A percentile compares a stretch with the other conserved stretches of the same genome.
These are phyloP conservation scores for Platerodrilus igneus DNA, from an alignment of 2,888 invertebrate species.

Conservation along the genomic window DNA sequence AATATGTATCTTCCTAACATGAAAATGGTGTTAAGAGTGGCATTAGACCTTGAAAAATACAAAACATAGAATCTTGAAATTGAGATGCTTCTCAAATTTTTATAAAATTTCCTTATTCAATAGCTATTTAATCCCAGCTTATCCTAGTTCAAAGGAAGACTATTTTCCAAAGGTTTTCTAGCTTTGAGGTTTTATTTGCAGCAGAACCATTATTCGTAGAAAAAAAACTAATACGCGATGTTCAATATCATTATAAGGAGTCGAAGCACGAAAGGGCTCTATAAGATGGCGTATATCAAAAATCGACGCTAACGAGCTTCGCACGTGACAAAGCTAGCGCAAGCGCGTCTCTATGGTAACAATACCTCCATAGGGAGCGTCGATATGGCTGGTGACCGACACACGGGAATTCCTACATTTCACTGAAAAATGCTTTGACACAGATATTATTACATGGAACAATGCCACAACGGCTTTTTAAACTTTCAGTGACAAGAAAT, in stretches of 20 bases:
- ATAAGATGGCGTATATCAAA: constrained; percentile 52
- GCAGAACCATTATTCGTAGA: too few relatives aligned
- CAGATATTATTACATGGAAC: constrained; percentile 3
- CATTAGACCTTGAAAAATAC: too few relatives aligned
- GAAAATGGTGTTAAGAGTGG: too few relatives aligned
- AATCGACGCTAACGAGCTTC: constrained; percentile 47
- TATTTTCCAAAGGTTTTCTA: too few relatives aligned
- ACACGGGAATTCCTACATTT: constrained; percentile 21
- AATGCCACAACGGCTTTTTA: neutral
- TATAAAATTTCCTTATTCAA: too few relatives aligned
- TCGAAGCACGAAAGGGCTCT: constrained; percentile 30
- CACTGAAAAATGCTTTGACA: constrained; percentile 15
- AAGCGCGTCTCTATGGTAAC: constrained; percentile 43
- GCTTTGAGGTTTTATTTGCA: too few relatives aligned
- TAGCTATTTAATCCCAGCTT: too few relatives aligned
- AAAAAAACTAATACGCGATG: too few relatives aligned
- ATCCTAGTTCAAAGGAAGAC: too few relatives aligned
- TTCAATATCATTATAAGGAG: constrained; percentile 25
- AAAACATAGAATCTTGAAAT: too few relatives aligned
- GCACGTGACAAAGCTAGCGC: constrained; percentile 41
- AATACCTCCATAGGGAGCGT: constrained; percentile 46
- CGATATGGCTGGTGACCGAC: constrained; percentile 42
- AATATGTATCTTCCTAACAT: too few relatives aligned
- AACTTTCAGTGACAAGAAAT: neutral
- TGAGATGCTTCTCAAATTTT: too few relatives aligned